Percentiles rank a stretch among this genome's conserved stretches.
Evolutionary conservation across 2,888 invertebrate species (phyloP).

Genomic region (Tiliacea aurago): DNA sequence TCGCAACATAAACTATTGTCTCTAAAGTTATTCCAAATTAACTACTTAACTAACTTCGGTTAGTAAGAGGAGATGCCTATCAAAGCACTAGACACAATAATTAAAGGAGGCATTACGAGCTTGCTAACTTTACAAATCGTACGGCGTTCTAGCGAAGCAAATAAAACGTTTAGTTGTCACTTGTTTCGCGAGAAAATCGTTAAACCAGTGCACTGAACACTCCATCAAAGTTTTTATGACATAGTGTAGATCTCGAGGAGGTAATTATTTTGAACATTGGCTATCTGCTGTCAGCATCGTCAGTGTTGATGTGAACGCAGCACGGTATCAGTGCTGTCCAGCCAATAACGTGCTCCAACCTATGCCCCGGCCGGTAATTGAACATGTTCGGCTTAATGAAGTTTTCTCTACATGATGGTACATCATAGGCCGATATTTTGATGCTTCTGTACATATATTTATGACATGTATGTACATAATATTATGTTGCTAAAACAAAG

Average conservation of each 20-base stretch:
- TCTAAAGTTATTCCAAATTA: constrained; percentile 32
- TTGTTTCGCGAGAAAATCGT: constrained; percentile 40
- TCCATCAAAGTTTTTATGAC: constrained; percentile 54
- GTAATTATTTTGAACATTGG: constrained; percentile 49
- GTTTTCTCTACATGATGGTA: constrained; percentile 75
- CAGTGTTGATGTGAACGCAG: constrained; percentile 36
- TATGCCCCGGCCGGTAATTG: constrained; percentile 81
- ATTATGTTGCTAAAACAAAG: not conserved
- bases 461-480: not conserved
- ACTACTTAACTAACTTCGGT: constrained; percentile 31
- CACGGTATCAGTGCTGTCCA: constrained; percentile 60
- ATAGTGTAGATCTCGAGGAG: constrained; percentile 26
- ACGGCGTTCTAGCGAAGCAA: constrained; percentile 41
- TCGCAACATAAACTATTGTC: not conserved
- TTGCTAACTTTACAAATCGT: constrained; percentile 59
- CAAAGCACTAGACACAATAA: constrained; percentile 47
- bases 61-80: constrained; percentile 31
- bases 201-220: constrained; percentile 49
- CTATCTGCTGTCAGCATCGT: constrained; percentile 34
- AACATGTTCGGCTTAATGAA: constrained; percentile 85
- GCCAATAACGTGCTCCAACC: constrained; percentile 69
- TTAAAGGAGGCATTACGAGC: constrained; percentile 51
- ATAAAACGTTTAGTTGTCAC: constrained; percentile 60
- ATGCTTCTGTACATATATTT: not conserved
- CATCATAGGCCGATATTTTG: constrained; percentile 20